phyloP scores from a whole-genome alignment of 2,888 invertebrate species.

The Chouioia cunea region DNA sequence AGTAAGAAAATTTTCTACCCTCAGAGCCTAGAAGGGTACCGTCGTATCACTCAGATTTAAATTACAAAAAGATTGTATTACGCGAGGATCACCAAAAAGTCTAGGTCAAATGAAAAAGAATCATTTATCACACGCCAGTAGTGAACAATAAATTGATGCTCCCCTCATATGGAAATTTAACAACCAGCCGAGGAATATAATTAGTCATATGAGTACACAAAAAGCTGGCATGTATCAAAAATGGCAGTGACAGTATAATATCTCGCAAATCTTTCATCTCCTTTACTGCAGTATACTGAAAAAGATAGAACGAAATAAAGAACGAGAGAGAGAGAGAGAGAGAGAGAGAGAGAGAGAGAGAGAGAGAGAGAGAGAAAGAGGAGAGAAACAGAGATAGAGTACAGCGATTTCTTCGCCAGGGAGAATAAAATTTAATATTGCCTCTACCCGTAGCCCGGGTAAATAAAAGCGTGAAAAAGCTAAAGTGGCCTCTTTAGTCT shows the following conservation, averaged over 20 bases:
- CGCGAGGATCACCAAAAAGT: too few relatives aligned
- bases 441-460: background rate
- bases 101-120: too few relatives aligned
- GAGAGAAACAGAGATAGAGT: background rate
- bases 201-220: too few relatives aligned
- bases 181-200: too few relatives aligned
- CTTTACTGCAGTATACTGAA: background rate
- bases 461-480: constrained; percentile 14
- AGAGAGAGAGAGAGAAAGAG: constrained; percentile 4
- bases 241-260: background rate
- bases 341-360: constrained; percentile 6
- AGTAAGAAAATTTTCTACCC: too few relatives aligned
- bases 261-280: background rate
- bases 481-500: constrained; percentile 8
- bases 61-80: too few relatives aligned
- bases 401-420: background rate
- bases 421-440: constrained; percentile 32
- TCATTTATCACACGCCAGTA: too few relatives aligned
- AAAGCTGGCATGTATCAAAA: too few relatives aligned
- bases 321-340: constrained; percentile 3
- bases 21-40: too few relatives aligned
- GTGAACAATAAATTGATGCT: too few relatives aligned
- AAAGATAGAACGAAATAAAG: background rate
- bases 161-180: too few relatives aligned
- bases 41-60: too few relatives aligned